Conservation (phyloP, 2,113 vertebrate species). For the Chamaea fasciata region DNA sequence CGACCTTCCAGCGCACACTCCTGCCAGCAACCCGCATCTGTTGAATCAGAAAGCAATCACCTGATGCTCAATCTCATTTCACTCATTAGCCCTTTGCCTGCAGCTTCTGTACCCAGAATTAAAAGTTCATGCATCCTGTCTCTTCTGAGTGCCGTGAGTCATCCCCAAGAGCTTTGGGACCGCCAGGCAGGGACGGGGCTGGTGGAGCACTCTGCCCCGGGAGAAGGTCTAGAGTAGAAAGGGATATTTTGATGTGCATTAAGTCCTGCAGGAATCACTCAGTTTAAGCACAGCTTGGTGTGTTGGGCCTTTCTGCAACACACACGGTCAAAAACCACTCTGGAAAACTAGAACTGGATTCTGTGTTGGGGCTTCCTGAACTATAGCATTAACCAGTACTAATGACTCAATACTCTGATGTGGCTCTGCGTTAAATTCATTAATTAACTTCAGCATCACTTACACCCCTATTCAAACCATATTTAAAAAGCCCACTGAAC, state of each 20-base stretch:
- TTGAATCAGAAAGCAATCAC: conserved; percentile 8
- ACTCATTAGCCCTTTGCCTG: not conserved
- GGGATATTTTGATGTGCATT: not conserved
- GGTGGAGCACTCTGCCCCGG: not conserved
- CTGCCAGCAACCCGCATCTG: not conserved
- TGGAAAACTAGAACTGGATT: not conserved
- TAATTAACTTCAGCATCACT: not conserved
- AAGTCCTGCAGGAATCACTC: not conserved
- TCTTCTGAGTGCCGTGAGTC: not conserved
- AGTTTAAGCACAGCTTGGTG: not conserved
- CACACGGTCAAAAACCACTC: rapidly evolving
- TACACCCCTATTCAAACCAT: not conserved
- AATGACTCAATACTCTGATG: not conserved
- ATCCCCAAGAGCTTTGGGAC: not conserved
- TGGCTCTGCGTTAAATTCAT: not conserved
- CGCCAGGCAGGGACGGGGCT: rapidly evolving
- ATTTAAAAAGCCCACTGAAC: not conserved
- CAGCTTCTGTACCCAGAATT: not conserved
- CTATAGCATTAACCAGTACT: not conserved
- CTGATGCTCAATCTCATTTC: conserved; percentile 12
- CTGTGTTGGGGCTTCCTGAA: not conserved
- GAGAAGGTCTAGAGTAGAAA: not conserved
- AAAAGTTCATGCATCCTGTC: not conserved
- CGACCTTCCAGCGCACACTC: not conserved
- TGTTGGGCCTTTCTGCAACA: rapidly evolving